Base-by-base conservation (phyloP, 2,113 vertebrate species). In the Myrmecophaga tridactyla region DNA sequence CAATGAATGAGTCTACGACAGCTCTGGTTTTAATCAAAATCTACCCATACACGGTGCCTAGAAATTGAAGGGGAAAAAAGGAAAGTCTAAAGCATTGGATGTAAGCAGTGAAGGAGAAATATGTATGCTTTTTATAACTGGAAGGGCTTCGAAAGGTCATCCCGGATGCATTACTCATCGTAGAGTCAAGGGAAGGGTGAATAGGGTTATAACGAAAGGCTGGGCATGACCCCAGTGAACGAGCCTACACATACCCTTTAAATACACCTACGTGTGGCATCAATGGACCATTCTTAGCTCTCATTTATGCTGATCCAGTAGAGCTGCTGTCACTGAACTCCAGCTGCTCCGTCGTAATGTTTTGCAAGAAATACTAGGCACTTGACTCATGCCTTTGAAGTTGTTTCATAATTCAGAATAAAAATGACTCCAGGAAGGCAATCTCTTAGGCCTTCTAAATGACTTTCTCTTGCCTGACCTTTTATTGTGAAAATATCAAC, bases 321-420 rank as follows among this genome's bases (percentile, higher is more conserved):
- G 58, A 80, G 43, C 82, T 41, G 31, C 53, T 94, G 63, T 75
- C 82, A 70, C 0, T 89, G 93, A 92, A 48, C 18, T 69, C 23
- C 1, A 53, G 70, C 86, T 95, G 89, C 60, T 88, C 58, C 58
- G 67, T 62, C 72, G 84, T 31, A 78, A 86, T 90, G 76, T 82
- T 95, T 90, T 89, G 53, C 56, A 87, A 89, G 76, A 92, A 96
- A 96, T 84, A 69, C 78, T 78, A 89, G 89, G 41, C 29, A 27
- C n/a, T 85, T 96, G 93, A 94, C 93, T 96, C 93, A 96, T 93
- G 80, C n/a, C 46, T 93, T 95, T 96, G 93, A 96, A 96, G 73
- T 85, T 83, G 48, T 94, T 94, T 95, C 39, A 78, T 67, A 96
- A 96, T 69, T 86, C 43, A 80, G 92, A 97, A 89, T 96, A 88